Percentiles rank a stretch among this genome's conserved stretches.
phyloP scores from a whole-genome alignment of 2,113 vertebrate genomes.

The Eclectus roratus region DNA sequence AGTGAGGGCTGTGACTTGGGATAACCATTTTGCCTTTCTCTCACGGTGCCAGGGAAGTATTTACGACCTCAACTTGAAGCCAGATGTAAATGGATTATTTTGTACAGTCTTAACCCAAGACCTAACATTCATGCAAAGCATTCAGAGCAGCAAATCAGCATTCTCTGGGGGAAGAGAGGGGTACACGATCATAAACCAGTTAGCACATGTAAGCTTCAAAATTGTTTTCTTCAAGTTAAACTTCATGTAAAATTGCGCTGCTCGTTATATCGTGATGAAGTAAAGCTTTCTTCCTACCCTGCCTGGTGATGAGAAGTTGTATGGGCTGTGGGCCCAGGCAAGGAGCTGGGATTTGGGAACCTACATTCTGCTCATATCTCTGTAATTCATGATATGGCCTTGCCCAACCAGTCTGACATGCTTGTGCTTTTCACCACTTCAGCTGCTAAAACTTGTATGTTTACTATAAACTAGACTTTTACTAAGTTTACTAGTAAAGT shows the following conservation, averaged over 20 bases:
- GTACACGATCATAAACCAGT: neutral
- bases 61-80: neutral
- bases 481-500: neutral
- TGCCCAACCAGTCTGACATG: neutral
- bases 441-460: fast-evolving
- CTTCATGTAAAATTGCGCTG: neutral
- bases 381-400: neutral
- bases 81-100: neutral
- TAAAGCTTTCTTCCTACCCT: neutral
- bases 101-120: neutral
- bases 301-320: neutral
- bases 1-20: neutral
- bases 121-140: neutral
- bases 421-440: neutral
- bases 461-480: neutral
- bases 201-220: neutral
- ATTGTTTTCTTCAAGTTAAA: neutral
- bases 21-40: neutral
- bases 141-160: neutral
- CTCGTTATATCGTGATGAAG: neutral
- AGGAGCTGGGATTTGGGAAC: neutral
- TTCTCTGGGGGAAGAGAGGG: neutral
- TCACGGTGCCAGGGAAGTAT: neutral
- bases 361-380: neutral
- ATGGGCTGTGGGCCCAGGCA: neutral